Base-by-base conservation (phyloP, 1,140 invertebrate genomes). In the Brachionus sp. region DNA sequence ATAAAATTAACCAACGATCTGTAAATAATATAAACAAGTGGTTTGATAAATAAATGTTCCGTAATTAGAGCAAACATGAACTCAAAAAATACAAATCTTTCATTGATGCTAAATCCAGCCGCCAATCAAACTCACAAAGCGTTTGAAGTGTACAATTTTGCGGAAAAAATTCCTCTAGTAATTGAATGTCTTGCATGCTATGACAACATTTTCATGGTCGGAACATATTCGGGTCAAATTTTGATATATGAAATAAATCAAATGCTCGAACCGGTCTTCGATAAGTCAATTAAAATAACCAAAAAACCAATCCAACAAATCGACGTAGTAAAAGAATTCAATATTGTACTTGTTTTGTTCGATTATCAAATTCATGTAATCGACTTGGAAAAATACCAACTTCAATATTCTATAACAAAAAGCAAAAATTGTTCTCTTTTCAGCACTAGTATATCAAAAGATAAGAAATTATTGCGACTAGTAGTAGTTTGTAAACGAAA, bases 221-320 rank as follows among this genome's bases (percentile, higher is more conserved):
- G 77, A 3, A 80, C 77, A 25, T 62, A 53, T 19, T 62, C 33
- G 7, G 77, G 77, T 42, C 35, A 53, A 42, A 80, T 80, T 19
- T 35, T 80, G 23, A 62, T 80, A 9, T 80, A 80, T 33, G 77
- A 80, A 62, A 37, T 80, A 7, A 80, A 80, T 25, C 50, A 50
- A 0, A 6, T 44, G 2, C 33, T 80, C 23, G 77, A 80, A 23
- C 46, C 77, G 12, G 29, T 53, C 7, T 80, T 80, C 19, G 77
- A 80, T 13, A 80, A 80, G 39, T 80, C 77, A 66, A 80, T 80
- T 16, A 42, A 39, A 19, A 44, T 80, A 10, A 80, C 77, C 23
- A 80, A 80, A 44, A 80, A 80, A 35, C 50, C 77, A 23, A 80
- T 80, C 5, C 50, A 80, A 57, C 77, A 80, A 62, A 39, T 80